Percentiles rank a stretch among this genome's conserved stretches.
These are phyloP conservation scores for Sicus ferrugineus DNA, from an alignment of 2,888 invertebrate genomes.

Conservation along the genomic window DNA sequence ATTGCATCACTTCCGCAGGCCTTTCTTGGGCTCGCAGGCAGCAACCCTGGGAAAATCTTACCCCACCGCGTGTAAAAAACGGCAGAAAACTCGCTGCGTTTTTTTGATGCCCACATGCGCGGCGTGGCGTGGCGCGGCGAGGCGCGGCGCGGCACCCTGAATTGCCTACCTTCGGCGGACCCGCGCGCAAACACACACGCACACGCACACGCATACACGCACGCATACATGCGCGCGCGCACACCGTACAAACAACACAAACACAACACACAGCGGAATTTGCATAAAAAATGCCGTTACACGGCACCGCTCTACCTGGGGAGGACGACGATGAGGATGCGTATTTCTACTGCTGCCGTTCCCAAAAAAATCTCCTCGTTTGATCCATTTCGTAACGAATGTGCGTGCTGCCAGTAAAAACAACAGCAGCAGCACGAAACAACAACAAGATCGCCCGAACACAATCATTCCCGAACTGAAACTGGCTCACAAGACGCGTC, in stretches of 20 bases:
- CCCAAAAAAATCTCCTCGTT: slow-evolving; percentile 32
- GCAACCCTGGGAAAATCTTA: slow-evolving; percentile 62
- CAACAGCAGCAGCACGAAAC: slow-evolving; percentile 8
- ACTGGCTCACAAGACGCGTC: slow-evolving; percentile 28
- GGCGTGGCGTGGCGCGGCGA: no score
- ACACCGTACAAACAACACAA: slow-evolving; percentile 51
- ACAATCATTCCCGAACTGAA: slow-evolving; percentile 33
- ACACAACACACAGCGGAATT: slow-evolving; percentile 60
- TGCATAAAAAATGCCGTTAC: slow-evolving; percentile 65
- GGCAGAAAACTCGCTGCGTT: slow-evolving; percentile 40
- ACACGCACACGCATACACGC: slow-evolving; percentile 30
- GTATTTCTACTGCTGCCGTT: slow-evolving; percentile 43
- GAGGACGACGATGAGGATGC: slow-evolving; percentile 40
- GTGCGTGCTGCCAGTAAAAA: not conserved
- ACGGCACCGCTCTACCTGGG: slow-evolving; percentile 39
- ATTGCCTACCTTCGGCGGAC: slow-evolving; percentile 36
- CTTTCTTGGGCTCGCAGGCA: slow-evolving; percentile 50
- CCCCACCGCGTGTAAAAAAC: slow-evolving; percentile 52
- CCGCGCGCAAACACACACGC: slow-evolving; percentile 36
- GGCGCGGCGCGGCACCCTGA: slow-evolving; percentile 42
- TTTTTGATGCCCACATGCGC: slow-evolving; percentile 46
- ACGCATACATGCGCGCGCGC: not conserved
- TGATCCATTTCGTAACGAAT: slow-evolving; percentile 22
- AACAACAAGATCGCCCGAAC: slow-evolving; percentile 29
- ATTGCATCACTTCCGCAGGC: slow-evolving; percentile 31